Evolutionary conservation across 2,797 vertebrate genomes (phyloP).

Genomic region (Eleutherodactylus coqui): DNA sequence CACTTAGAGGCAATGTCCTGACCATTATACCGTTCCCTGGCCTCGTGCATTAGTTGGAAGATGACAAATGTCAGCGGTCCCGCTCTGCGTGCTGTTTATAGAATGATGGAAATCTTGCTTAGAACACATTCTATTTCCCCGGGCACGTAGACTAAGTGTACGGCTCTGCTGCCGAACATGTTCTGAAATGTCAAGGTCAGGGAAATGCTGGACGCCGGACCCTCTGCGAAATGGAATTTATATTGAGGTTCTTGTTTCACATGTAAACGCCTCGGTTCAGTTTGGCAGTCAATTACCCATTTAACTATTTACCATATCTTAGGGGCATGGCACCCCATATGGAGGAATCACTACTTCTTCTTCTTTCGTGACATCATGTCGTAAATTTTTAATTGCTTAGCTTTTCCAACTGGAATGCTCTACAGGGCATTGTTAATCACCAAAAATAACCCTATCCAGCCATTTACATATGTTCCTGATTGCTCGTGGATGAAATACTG

Average conservation of each 20-base stretch:
- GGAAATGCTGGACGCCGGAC: constrained; percentile 15
- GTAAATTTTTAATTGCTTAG: constrained; percentile 38
- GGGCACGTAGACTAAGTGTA: constrained; percentile 46
- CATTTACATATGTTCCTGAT: constrained; percentile 20
- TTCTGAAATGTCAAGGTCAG: constrained; percentile 54
- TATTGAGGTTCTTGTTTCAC: constrained; percentile 42
- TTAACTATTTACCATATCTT: constrained; percentile 41
- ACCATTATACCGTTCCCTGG: constrained; percentile 12
- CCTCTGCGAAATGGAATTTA: constrained; percentile 35
- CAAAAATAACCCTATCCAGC: not conserved
- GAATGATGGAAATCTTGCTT: constrained; percentile 47
- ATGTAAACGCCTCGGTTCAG: constrained; percentile 21
- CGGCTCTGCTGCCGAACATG: constrained; percentile 22
- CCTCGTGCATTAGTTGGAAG: constrained; percentile 21
- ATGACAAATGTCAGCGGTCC: constrained; percentile 37
- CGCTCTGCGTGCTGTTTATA: constrained; percentile 39
- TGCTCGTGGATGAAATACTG: constrained; percentile 3
- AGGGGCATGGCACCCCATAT: constrained; percentile 34
- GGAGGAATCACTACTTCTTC: constrained; percentile 1
- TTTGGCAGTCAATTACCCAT: constrained; percentile 37
- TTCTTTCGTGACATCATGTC: constrained; percentile 16
- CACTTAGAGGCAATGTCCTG: constrained; percentile 34
- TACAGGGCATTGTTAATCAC: not conserved
- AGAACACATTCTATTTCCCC: constrained; percentile 36
- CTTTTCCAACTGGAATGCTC: constrained; percentile 11